phyloP scores from a whole-genome alignment of 2,888 invertebrate genomes.

The Priocnemis perturbator region DNA sequence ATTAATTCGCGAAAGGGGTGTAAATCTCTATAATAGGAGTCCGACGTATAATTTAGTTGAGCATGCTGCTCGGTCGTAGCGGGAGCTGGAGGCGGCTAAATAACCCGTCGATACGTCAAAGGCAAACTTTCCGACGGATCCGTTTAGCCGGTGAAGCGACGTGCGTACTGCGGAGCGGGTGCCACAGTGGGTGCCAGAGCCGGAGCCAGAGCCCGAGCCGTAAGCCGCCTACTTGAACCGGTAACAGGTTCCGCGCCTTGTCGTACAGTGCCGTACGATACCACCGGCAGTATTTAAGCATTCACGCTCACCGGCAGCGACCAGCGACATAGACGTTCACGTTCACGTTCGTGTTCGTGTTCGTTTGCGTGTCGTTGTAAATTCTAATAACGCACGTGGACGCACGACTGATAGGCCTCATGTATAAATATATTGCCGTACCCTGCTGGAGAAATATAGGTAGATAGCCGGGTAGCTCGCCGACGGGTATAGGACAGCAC shows the following conservation, averaged over 20 bases:
- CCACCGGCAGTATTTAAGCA: conserved; percentile 43
- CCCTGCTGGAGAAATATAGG: conserved; percentile 40
- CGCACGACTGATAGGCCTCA: conserved; percentile 45
- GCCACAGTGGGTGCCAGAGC: background rate
- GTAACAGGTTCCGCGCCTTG: conserved; percentile 65
- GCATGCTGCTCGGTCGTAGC: no score
- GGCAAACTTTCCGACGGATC: no score
- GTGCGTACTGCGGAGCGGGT: no score
- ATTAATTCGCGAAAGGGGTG: no score
- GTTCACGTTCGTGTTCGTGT: background rate
- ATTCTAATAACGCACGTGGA: conserved; percentile 35
- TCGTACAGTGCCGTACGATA: conserved; percentile 19
- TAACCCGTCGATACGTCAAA: no score
- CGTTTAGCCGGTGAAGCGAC: no score
- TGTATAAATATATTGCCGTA: conserved; percentile 62
- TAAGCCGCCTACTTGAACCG: conserved; percentile 57
- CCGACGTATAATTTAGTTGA: no score
- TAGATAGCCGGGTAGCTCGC: conserved; percentile 51
- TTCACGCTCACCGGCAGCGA: conserved; percentile 11
- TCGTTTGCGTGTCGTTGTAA: conserved; percentile 4
- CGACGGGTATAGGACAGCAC: conserved; percentile 59
- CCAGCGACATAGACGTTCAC: no score
- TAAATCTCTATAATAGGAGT: no score
- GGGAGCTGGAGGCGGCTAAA: no score
- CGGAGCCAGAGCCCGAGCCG: conserved; percentile 24